These are phyloP conservation scores for Drosophila parvula DNA, from an alignment of 1,140 invertebrate genomes.

Conservation along the genomic window DNA sequence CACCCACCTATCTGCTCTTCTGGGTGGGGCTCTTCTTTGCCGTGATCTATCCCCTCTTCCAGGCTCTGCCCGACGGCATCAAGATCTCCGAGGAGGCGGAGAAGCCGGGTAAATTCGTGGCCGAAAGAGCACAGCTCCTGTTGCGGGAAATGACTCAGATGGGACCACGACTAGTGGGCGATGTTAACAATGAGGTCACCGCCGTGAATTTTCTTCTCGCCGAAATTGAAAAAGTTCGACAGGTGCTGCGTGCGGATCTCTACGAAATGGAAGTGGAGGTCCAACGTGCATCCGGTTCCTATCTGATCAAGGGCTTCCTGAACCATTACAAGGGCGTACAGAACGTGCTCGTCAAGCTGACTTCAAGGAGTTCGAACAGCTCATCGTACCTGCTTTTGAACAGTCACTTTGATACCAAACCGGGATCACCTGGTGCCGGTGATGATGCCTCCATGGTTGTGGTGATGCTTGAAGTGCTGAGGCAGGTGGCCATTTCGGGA, in stretches of 20 bases:
- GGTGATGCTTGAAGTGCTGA: slow-evolving; percentile 94
- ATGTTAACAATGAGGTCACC: slow-evolving; percentile 87
- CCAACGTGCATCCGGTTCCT: slow-evolving; percentile 88
- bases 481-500: slow-evolving; percentile 52
- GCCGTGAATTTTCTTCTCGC: slow-evolving; percentile 86
- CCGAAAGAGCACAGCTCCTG: slow-evolving; percentile 77
- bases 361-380: slow-evolving; percentile 82
- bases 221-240: slow-evolving; percentile 59
- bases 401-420: slow-evolving; percentile 96
- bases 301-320: slow-evolving; percentile 90
- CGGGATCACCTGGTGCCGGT: slow-evolving; percentile 89
- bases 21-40: slow-evolving; percentile 70
- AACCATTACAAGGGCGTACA: slow-evolving; percentile 88
- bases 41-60: slow-evolving; percentile 65
- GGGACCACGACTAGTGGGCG: slow-evolving; percentile 88
- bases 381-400: slow-evolving; percentile 90
- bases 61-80: slow-evolving; percentile 51
- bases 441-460: slow-evolving; percentile 95
- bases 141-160: slow-evolving; percentile 88
- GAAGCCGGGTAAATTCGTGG: slow-evolving; percentile 65
- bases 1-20: slow-evolving; percentile 58
- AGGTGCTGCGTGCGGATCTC: slow-evolving; percentile 53
- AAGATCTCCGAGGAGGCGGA: slow-evolving; percentile 51
- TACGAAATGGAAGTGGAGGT: slow-evolving; percentile 71
- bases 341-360: slow-evolving; percentile 91